Evolutionary conservation across 2,888 invertebrate genomes (phyloP), one percentile per base, ranked within the genome.

Genomic region (Ochlodes sylvanus): DNA sequence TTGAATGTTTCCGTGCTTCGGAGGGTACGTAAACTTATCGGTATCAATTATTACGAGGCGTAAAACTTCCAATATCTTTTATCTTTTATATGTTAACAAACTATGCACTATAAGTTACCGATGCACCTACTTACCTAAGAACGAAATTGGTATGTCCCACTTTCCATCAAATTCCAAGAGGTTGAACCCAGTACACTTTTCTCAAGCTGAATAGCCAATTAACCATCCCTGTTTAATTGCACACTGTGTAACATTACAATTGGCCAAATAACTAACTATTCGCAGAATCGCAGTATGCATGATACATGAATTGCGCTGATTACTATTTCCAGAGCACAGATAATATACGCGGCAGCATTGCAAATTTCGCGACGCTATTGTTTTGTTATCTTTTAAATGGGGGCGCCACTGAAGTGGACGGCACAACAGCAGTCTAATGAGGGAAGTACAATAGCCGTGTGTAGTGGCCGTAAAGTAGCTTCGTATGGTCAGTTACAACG

Each of bases 371-470:
- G 57, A 57, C 57, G 17, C 57, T 7, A 57, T 57, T 57, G 57
- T 57, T 34, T 57, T 57, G 57, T 57, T 57, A 57, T 57, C 57
- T 57, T 56, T 57, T 57, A 57, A 57, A 57, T 57, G 57, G 41
- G 57, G 57, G 57, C 19, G 41, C 38, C 17, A 56, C 3, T 57
- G 57, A n/a, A 57, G 57, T 57, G 57, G 57, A 56, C 55, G 38
- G 15, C n/a, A 55, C 55, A 34, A 34, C 55, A 54, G 10, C 15
- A 12, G 57, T 21, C 55, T 57, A 57, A 55, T 55, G 55, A 55
- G 55, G 15, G 55, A 50, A 5, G 9, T 19, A 50, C 50, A 50
- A 50, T 50, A 50, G 44, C 50, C 14, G 19, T 9, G 19, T 19
- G 19, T 19, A 19, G 50, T 44, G 15, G 44, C 44, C 44, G 19